Conservation (phyloP, 2,888 invertebrate species). For the Amblyjoppa proteus region DNA sequence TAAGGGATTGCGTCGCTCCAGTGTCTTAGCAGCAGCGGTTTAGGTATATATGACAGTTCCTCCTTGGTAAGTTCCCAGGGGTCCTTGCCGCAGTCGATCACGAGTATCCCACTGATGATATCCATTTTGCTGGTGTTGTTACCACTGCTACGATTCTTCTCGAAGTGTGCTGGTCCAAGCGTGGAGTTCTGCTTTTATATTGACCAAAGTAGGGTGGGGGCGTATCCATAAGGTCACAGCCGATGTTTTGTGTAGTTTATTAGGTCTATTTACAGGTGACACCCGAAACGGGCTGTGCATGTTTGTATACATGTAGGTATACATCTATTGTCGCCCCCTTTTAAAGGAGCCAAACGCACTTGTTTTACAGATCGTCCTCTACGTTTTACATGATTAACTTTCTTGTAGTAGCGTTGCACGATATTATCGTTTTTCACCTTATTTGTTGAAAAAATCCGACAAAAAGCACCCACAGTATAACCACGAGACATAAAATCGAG, state of each 20-base stretch:
- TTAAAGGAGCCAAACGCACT: background rate
- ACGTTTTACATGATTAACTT: background rate
- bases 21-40: background rate
- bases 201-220: background rate
- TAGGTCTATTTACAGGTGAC: background rate
- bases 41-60: slow-evolving; percentile 20
- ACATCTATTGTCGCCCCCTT: background rate
- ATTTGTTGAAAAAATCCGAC: background rate
- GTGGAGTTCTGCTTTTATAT: background rate
- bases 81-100: slow-evolving; percentile 1
- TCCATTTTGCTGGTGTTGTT: background rate
- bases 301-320: background rate
- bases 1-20: background rate
- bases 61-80: background rate
- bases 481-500: slow-evolving; percentile 32
- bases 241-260: background rate
- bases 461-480: background rate
- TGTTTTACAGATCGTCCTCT: background rate
- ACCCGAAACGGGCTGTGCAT: slow-evolving; percentile 1
- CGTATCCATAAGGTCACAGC: background rate
- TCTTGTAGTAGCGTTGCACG: background rate
- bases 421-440: slow-evolving; percentile 19
- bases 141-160: background rate
- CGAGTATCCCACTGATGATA: background rate
- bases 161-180: background rate